Conservation (phyloP, 2,113 vertebrate species). For the Semnornis frantzii region DNA sequence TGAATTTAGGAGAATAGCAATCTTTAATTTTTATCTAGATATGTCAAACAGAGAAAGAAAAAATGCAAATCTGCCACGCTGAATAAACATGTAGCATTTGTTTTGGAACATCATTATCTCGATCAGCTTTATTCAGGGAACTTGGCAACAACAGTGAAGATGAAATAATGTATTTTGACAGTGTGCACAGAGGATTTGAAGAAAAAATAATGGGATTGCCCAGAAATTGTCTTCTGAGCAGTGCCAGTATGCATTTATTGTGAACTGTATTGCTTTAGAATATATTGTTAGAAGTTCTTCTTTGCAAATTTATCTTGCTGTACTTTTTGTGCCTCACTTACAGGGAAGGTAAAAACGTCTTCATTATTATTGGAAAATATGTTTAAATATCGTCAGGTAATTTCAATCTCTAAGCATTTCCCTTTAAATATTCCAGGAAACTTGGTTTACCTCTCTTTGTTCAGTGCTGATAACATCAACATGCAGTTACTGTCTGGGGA, state of each 20-base stretch:
- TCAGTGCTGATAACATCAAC: neutral
- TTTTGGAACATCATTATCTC: slow-evolving; percentile 6
- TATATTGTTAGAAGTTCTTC: neutral
- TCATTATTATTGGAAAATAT: neutral
- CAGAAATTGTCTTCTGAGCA: neutral
- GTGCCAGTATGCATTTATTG: neutral
- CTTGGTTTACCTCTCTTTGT: accelerated
- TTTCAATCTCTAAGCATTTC: neutral
- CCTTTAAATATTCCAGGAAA: neutral
- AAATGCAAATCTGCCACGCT: neutral
- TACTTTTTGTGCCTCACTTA: neutral
- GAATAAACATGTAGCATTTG: slow-evolving; percentile 39
- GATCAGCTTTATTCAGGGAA: slow-evolving; percentile 53
- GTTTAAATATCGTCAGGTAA: neutral
- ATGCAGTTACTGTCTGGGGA: neutral
- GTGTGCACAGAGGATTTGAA: slow-evolving; percentile 48
- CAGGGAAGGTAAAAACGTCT: neutral
- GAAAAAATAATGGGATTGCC: slow-evolving; percentile 10
- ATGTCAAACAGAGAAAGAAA: neutral
- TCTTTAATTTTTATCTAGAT: neutral
- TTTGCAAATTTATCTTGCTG: neutral
- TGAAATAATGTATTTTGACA: slow-evolving; percentile 75
- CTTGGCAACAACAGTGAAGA: slow-evolving; percentile 53
- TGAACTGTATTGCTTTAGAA: neutral
- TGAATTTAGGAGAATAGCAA: neutral